Evolutionary conservation across 2,797 vertebrate species (phyloP).

Genomic region (Tokudaia muenninki): DNA sequence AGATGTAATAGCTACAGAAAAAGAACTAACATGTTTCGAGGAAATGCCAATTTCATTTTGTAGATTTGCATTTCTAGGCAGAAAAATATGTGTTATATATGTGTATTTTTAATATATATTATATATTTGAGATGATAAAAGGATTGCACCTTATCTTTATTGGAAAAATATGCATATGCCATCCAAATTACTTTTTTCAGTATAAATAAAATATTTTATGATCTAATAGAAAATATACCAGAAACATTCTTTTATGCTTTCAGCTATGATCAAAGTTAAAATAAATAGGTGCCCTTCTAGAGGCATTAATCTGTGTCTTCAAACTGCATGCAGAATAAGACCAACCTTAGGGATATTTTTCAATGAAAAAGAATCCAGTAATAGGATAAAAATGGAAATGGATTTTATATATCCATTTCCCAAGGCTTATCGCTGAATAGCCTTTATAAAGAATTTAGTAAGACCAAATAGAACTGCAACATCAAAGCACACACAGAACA

Average conservation of each 20-base stretch:
- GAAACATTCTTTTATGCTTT: slow-evolving; percentile 50
- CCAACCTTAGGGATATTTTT: slow-evolving; percentile 72
- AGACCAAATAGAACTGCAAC: slow-evolving; percentile 77
- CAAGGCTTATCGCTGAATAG: slow-evolving; percentile 76
- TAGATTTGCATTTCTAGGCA: background rate
- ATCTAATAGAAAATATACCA: background rate
- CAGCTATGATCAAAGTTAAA: slow-evolving; percentile 84
- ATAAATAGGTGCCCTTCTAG: slow-evolving; percentile 74
- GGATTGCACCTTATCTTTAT: background rate
- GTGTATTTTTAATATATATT: background rate
- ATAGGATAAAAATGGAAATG: slow-evolving; percentile 80
- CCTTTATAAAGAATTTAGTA: slow-evolving; percentile 79
- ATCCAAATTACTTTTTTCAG: slow-evolving; percentile 15
- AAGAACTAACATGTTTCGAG: background rate
- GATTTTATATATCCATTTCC: slow-evolving; percentile 73
- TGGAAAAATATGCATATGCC: background rate
- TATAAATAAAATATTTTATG: slow-evolving; percentile 51
- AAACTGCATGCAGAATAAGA: slow-evolving; percentile 78
- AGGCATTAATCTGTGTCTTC: slow-evolving; percentile 78
- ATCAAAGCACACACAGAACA: slow-evolving; percentile 67
- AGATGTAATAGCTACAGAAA: background rate
- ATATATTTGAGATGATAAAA: slow-evolving; percentile 44
- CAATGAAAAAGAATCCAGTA: slow-evolving; percentile 84
- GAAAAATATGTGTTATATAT: background rate
- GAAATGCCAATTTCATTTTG: background rate